These are phyloP conservation scores for Crocuta crocuta DNA, from an alignment of 2,113 vertebrate genomes.

Conservation along the genomic window DNA sequence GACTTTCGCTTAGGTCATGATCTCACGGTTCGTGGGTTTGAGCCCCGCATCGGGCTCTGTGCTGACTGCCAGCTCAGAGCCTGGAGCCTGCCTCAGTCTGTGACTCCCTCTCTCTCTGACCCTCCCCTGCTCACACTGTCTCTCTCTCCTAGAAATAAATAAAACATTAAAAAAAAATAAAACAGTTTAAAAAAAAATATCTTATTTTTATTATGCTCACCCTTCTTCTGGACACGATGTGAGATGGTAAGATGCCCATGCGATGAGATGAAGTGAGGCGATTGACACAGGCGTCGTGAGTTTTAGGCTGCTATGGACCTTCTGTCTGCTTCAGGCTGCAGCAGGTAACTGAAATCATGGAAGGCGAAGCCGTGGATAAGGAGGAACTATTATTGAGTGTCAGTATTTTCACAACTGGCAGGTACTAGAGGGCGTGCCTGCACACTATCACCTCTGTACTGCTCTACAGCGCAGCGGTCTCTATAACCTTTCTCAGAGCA, in stretches of 20 bases:
- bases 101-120: too few relatives aligned
- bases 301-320: neutral
- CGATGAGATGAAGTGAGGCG: neutral
- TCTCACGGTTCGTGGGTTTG: too few relatives aligned
- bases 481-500: neutral
- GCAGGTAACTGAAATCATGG: neutral
- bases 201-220: neutral
- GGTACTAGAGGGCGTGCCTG: too few relatives aligned
- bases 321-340: neutral
- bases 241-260: neutral
- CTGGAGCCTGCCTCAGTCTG: too few relatives aligned
- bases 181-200: too few relatives aligned
- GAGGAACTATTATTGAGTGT: too few relatives aligned
- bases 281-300: neutral
- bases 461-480: neutral
- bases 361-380: neutral
- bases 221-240: neutral
- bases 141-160: too few relatives aligned
- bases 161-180: too few relatives aligned
- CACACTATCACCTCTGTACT: neutral
- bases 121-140: too few relatives aligned
- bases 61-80: too few relatives aligned
- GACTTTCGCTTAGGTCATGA: too few relatives aligned
- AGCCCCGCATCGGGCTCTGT: too few relatives aligned
- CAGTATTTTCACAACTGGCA: neutral